Percentiles rank a stretch among this genome's conserved stretches.
phyloP scores from a whole-genome alignment of 2,797 vertebrate genomes.

The Vultur gryphus region DNA sequence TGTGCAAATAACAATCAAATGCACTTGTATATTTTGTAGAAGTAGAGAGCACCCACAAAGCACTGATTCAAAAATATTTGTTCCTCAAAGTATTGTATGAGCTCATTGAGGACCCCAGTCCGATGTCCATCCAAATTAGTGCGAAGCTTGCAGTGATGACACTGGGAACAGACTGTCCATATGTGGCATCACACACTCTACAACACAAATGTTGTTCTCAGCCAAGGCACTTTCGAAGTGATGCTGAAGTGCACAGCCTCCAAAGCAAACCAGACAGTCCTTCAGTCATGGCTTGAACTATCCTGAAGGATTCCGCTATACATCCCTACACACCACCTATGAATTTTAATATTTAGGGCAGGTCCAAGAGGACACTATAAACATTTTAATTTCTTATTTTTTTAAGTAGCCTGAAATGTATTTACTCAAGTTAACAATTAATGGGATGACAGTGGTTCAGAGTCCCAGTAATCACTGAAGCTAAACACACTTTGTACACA shows the following conservation, averaged over 20 bases:
- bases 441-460: slow-evolving; percentile 18
- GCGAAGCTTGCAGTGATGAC: not conserved
- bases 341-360: not conserved
- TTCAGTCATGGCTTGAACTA: not conserved
- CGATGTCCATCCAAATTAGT: not conserved
- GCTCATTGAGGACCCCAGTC: not conserved
- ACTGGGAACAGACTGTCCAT: not conserved
- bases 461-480: slow-evolving; percentile 53
- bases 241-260: not conserved
- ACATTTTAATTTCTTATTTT: not conserved
- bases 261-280: not conserved
- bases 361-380: not conserved
- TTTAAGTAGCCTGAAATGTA: not conserved
- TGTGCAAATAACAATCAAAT: not conserved
- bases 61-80: not conserved
- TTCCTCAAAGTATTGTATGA: not conserved
- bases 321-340: not conserved
- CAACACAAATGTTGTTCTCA: not conserved
- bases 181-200: not conserved
- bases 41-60: not conserved
- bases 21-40: not conserved
- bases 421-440: slow-evolving; percentile 66
- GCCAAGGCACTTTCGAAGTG: not conserved
- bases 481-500: not conserved
- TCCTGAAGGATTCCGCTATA: not conserved